Evolutionary conservation across 2,113 vertebrate genomes (phyloP).

Genomic region (Petaurus breviceps): DNA sequence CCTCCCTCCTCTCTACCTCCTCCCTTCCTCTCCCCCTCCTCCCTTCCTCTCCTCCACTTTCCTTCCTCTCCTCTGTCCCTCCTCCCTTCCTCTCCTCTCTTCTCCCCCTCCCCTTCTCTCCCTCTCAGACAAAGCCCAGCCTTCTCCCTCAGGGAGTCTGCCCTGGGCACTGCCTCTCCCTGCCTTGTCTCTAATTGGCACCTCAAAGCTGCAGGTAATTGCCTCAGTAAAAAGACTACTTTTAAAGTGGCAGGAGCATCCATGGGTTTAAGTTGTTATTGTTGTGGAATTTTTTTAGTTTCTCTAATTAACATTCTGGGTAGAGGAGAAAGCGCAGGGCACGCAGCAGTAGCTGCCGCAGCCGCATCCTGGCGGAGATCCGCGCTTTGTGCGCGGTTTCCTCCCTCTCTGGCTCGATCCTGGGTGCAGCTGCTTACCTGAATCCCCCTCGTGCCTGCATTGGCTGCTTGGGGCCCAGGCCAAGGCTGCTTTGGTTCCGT

Average conservation of each 20-base stretch:
- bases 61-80: too few relatives aligned
- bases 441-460: neutral
- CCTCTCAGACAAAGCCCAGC: neutral
- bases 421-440: neutral
- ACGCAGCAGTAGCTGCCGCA: neutral
- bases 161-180: neutral
- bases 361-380: neutral
- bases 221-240: neutral
- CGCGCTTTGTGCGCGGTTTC: neutral
- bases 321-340: neutral
- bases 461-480: neutral
- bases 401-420: neutral
- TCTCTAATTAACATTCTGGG: neutral
- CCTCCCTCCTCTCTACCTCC: neutral
- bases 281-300: neutral
- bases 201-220: neutral
- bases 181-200: neutral
- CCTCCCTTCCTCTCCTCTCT: too few relatives aligned
- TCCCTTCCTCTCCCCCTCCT: too few relatives aligned
- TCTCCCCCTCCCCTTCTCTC: neutral
- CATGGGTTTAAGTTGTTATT: constrained; percentile 2
- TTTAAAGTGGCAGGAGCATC: constrained; percentile 1
- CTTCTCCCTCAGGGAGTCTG: neutral
- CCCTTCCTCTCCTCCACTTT: neutral
- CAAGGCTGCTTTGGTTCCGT: neutral